Conservation (phyloP, 2,797 vertebrate genomes). For the Argya squamiceps region DNA sequence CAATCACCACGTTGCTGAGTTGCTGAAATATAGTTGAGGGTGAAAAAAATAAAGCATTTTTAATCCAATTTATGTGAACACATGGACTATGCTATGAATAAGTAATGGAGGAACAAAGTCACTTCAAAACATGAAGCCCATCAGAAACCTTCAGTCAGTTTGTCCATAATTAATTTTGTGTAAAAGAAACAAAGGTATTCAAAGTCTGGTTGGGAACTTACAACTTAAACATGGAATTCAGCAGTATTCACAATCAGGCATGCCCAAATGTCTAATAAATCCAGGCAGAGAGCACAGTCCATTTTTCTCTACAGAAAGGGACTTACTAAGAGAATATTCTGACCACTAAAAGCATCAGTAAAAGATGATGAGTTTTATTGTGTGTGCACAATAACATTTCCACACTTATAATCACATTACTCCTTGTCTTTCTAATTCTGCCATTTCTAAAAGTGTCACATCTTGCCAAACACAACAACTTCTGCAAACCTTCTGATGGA, state of each 20-base stretch:
- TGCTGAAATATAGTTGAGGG: background rate
- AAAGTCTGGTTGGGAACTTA: background rate
- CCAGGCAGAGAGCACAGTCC: background rate
- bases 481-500: background rate
- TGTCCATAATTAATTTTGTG: background rate
- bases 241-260: background rate
- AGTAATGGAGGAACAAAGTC: background rate
- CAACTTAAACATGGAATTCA: background rate
- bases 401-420: background rate
- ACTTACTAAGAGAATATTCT: background rate
- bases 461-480: background rate
- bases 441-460: background rate
- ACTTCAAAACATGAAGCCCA: background rate
- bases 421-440: background rate
- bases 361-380: background rate
- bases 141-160: background rate
- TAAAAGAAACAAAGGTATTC: background rate
- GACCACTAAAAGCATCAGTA: background rate
- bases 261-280: background rate
- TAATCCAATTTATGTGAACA: background rate
- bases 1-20: background rate
- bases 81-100: background rate
- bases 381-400: background rate
- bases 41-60: background rate
- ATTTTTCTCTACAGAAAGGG: background rate